Conservation (phyloP, 2,888 invertebrate species). For the Acanthoscelides obtectus region DNA sequence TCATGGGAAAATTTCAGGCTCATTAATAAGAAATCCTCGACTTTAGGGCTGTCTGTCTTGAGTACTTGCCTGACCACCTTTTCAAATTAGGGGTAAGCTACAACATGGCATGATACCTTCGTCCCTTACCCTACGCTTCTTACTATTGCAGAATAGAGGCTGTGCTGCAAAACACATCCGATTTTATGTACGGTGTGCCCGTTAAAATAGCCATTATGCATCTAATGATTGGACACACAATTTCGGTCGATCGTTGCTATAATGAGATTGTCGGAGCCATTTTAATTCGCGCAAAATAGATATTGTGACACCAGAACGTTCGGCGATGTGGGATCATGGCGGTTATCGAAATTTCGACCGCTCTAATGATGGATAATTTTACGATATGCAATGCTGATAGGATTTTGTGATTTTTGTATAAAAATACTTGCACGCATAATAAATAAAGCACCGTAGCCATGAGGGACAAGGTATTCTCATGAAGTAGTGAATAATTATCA, state of each 20-base stretch:
- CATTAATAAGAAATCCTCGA: no score
- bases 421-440: neutral
- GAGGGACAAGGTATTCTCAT: no score
- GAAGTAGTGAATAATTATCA: no score
- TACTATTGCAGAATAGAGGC: no score
- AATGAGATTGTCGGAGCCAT: neutral
- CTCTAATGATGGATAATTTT: neutral
- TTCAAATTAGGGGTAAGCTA: no score
- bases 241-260: neutral
- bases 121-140: no score
- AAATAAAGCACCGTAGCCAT: no score
- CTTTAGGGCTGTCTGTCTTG: no score
- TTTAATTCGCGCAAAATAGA: neutral
- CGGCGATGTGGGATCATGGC: neutral
- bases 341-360: neutral
- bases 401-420: neutral
- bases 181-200: neutral
- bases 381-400: neutral
- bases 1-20: no score
- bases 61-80: no score
- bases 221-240: neutral
- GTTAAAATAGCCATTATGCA: neutral
- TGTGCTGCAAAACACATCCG: neutral
- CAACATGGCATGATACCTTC: no score
- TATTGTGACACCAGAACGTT: neutral